Conservation (phyloP, 2,888 invertebrate genomes). For the Drosophila greeni region DNA sequence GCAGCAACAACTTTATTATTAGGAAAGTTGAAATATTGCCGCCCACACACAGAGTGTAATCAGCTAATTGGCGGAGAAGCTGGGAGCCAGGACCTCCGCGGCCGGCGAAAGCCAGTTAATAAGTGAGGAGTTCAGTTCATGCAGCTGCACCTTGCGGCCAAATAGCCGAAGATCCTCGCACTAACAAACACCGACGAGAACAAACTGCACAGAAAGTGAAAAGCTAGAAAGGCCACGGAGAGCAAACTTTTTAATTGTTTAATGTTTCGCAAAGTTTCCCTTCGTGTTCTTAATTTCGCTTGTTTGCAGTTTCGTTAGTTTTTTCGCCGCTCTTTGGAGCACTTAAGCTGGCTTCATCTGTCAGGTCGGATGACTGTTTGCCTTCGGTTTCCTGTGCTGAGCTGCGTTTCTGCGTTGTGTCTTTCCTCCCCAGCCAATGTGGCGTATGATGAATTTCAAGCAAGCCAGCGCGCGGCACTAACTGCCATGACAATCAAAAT, state of each 20-base stretch:
- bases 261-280: slow-evolving; percentile 60
- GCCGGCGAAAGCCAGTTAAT: slow-evolving; percentile 30
- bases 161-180: slow-evolving; percentile 26
- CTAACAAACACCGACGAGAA: slow-evolving; percentile 6
- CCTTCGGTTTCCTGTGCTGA: slow-evolving; percentile 21
- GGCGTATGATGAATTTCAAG: slow-evolving; percentile 55
- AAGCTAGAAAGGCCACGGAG: slow-evolving; percentile 32
- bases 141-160: slow-evolving; percentile 25
- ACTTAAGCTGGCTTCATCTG: slow-evolving; percentile 40
- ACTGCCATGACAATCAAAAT: slow-evolving; percentile 34
- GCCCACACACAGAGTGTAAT: slow-evolving; percentile 25
- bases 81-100: slow-evolving; percentile 5
- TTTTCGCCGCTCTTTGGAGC: slow-evolving; percentile 31
- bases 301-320: slow-evolving; percentile 38
- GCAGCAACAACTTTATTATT: slow-evolving; percentile 51
- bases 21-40: slow-evolving; percentile 51
- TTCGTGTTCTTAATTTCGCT: slow-evolving; percentile 45
- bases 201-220: slow-evolving; percentile 34
- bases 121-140: slow-evolving; percentile 27
- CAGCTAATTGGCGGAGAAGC: slow-evolving; percentile 42
- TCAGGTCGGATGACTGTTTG: slow-evolving; percentile 24
- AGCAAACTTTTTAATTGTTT: slow-evolving; percentile 68
- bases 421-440: slow-evolving; percentile 35
- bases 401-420: slow-evolving; percentile 15
- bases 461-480: slow-evolving; percentile 25